Evolutionary conservation across 2,888 invertebrate species (phyloP).

Genomic region (Sialis fuliginosa): DNA sequence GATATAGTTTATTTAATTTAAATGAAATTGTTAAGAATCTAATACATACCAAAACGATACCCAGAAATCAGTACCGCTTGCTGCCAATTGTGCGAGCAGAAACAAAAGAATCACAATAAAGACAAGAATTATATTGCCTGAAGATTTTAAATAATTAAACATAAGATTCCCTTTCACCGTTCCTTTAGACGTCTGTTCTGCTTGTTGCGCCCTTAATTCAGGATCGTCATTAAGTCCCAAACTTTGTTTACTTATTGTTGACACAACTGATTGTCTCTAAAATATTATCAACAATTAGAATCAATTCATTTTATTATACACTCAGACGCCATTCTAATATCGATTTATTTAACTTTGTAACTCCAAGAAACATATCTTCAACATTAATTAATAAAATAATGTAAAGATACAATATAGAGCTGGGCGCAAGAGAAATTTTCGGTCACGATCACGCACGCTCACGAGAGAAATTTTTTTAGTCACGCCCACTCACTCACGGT

Average conservation of each 20-base stretch:
- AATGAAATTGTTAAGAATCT: not conserved
- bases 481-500: no score
- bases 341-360: no score
- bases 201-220: conserved; percentile 1
- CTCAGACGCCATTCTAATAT: no score
- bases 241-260: not conserved
- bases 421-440: no score
- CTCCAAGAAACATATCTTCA: no score
- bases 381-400: no score
- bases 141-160: conserved; percentile 48
- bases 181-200: conserved; percentile 36
- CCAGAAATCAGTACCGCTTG: conserved; percentile 61
- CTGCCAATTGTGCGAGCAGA: conserved; percentile 46
- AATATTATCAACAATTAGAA: not conserved
- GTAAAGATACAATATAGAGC: no score
- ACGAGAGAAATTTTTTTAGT: no score
- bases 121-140: conserved; percentile 38
- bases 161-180: conserved; percentile 43
- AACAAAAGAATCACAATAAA: conserved; percentile 34
- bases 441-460: no score
- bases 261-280: not conserved
- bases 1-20: not conserved
- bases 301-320: no score
- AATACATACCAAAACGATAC: conserved; percentile 49
- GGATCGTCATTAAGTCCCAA: conserved; percentile 1